Percentiles rank a stretch among this genome's conserved stretches.
Evolutionary conservation across 2,797 vertebrate genomes (phyloP).

Genomic region (Phalanger gymnotis): DNA sequence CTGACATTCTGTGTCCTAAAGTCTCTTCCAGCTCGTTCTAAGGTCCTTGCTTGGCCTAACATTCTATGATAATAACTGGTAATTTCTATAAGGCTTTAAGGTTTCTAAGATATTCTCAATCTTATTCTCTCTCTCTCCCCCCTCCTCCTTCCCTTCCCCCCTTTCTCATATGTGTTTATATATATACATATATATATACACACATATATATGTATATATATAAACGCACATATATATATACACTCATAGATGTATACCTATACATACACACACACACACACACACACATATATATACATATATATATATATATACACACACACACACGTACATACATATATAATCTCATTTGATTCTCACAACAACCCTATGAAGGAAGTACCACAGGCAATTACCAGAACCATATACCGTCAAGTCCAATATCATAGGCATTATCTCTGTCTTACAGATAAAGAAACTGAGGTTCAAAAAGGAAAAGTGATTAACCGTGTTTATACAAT

Average conservation of each 20-base stretch:
- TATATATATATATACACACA: no score
- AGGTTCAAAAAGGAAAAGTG: not conserved
- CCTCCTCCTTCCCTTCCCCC: no score
- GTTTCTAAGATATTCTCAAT: not conserved
- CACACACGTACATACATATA: not conserved
- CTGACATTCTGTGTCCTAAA: not conserved
- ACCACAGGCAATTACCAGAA: not conserved
- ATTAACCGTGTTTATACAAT: not conserved
- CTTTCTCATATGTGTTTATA: no score
- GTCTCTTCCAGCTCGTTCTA: not conserved
- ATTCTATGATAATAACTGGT: not conserved
- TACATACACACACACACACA: no score
- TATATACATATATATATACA: no score
- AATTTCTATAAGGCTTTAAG: not conserved
- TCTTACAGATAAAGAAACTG: not conserved
- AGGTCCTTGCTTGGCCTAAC: not conserved
- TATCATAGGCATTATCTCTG: not conserved
- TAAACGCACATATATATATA: no score
- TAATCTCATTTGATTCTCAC: not conserved
- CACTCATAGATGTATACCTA: no score
- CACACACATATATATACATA: no score
- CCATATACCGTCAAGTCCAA: not conserved
- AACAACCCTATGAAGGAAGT: not conserved
- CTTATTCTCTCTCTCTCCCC: not conserved
- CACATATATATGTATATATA: no score